Conservation (phyloP, 2,113 vertebrate species). For the Datnioides undecimradiatus region DNA sequence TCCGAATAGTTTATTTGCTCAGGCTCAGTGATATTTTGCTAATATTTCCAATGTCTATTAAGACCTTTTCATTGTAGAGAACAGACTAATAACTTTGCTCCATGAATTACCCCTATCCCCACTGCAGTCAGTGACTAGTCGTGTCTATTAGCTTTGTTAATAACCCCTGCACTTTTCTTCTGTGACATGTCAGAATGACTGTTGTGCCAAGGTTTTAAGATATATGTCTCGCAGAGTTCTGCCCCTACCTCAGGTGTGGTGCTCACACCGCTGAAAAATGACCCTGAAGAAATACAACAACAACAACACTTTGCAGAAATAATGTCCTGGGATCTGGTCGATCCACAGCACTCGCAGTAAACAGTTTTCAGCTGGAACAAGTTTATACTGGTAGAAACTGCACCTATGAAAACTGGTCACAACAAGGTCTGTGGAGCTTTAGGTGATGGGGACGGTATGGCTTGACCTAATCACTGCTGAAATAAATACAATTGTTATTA, state of each 20-base stretch:
- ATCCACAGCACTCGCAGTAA: background rate
- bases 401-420: background rate
- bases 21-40: no score
- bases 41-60: no score
- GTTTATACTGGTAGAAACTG: background rate
- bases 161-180: background rate
- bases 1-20: no score
- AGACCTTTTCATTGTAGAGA: no score
- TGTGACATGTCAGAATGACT: background rate
- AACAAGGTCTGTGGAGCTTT: background rate
- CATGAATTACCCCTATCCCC: background rate
- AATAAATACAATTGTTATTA: no score
- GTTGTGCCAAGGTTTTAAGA: background rate
- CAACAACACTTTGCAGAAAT: background rate
- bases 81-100: slow-evolving; percentile 3
- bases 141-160: background rate
- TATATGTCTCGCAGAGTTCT: no score
- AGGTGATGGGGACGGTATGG: no score
- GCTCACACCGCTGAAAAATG: background rate
- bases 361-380: background rate
- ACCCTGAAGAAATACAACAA: background rate
- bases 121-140: background rate
- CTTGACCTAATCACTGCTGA: no score
- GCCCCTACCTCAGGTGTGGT: no score
- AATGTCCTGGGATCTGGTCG: background rate